Evolutionary conservation across 1,140 invertebrate genomes (phyloP).

Genomic region (Drosophila sturtevanti): DNA sequence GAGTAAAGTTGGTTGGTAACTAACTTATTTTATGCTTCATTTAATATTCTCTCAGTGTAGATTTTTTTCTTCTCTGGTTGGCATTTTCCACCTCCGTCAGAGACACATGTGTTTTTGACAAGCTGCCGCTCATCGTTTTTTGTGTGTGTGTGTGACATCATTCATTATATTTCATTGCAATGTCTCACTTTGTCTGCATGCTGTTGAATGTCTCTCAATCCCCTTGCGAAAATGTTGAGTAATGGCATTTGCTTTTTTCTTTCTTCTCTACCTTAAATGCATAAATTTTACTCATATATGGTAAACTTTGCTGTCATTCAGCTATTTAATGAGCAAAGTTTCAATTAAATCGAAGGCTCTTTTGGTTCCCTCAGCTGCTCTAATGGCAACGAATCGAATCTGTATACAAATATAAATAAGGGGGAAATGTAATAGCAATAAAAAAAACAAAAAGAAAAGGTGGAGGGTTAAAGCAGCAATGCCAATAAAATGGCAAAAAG

Average conservation of each 20-base stretch:
- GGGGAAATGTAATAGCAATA: background rate
- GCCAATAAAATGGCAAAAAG: slow-evolving; percentile 73
- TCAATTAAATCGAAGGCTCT: slow-evolving; percentile 73
- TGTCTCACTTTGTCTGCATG: slow-evolving; percentile 59
- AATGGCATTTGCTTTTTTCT: slow-evolving; percentile 32
- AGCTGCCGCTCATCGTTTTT: slow-evolving; percentile 55
- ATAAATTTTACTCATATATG: slow-evolving; percentile 28
- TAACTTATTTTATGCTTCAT: background rate
- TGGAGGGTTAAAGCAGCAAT: slow-evolving; percentile 24
- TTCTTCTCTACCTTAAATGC: background rate
- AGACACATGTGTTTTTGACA: slow-evolving; percentile 75
- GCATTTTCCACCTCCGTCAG: slow-evolving; percentile 17
- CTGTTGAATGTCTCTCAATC: background rate
- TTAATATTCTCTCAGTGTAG: background rate
- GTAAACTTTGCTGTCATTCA: slow-evolving; percentile 45
- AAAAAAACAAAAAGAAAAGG: background rate
- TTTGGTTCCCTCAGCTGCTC: slow-evolving; percentile 50
- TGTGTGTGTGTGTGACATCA: slow-evolving; percentile 62
- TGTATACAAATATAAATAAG: slow-evolving; percentile 37
- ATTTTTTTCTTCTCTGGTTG: background rate
- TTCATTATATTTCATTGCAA: slow-evolving; percentile 76
- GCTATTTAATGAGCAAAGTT: slow-evolving; percentile 77
- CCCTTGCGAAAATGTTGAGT: slow-evolving; percentile 34
- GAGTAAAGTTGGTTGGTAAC: too few species aligned
- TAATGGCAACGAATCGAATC: slow-evolving; percentile 66